Evolutionary conservation across 2,888 invertebrate genomes (phyloP), one percentile per base, ranked within the genome.

Genomic region (Tenthredo mesomela): DNA sequence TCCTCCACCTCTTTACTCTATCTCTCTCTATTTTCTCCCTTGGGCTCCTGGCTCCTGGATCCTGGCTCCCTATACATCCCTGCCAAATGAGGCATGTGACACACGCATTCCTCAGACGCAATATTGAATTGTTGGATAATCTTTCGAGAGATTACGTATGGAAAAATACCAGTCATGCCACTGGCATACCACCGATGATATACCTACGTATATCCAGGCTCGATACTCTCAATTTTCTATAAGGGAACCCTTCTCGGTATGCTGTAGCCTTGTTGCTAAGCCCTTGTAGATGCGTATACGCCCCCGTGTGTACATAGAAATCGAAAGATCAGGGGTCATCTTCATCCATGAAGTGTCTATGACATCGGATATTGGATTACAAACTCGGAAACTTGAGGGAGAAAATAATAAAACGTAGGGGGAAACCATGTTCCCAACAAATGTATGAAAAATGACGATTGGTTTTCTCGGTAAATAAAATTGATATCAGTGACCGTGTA

Each of bases 11-110:
- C 71, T n/a, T 61, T 65, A 47, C 54, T n/a, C 15, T 75, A 73
- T 47, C 10, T 40, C 18, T 43, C 33, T 29, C 70, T n/a, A 21
- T 21, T 70, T 54, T 58, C 61, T 65, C 37, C 71, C 50, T 73
- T 67, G 78, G 33, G 50, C 75, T 61, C 37, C 77, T 67, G 84
- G 85, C 50, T 54, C 29, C 33, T 10, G 40, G n/a, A n/a, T n/a
- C n/a, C n/a, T n/a, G n/a, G 37, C n/a, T 54, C 82, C 65, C 61
- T 21, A 61, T 40, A 15, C 65, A 82, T 82, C 65, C 40, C 65
- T 65, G 65, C 65, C 82, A 82, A 82, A 82, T 82, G 82, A 82
- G 82, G 82, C 82, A 82, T 82, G 82, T 82, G 65, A 82, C 65
- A 37, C 65, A 82, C 61, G 82, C 61, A 82, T 82, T 82, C 65